A percentile compares a stretch with the other conserved stretches of the same genome.
Conservation (phyloP, 2,888 invertebrate species). For the Embidobia sp. region DNA sequence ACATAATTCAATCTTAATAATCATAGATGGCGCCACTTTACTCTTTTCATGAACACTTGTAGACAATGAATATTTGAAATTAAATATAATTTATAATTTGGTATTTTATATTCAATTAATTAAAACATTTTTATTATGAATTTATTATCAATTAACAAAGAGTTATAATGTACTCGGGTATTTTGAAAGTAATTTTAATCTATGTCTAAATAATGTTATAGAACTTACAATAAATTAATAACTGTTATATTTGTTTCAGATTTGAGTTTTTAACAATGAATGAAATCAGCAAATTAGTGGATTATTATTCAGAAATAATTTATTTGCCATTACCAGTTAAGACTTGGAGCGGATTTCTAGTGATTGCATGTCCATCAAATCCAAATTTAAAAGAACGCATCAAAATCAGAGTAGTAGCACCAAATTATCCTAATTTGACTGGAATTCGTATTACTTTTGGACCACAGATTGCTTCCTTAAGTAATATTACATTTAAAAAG, state of each 20-base stretch:
- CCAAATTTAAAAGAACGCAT: slow-evolving; percentile 66
- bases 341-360: slow-evolving; percentile 76
- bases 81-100: neutral
- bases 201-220: no score
- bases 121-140: no score
- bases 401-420: slow-evolving; percentile 72
- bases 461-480: slow-evolving; percentile 68
- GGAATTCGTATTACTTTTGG: slow-evolving; percentile 72
- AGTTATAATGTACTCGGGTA: no score
- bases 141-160: no score
- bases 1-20: no score
- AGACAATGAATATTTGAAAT: no score
- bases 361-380: slow-evolving; percentile 55
- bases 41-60: no score
- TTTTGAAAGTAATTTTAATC: no score
- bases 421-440: slow-evolving; percentile 74
- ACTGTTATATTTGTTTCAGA: slow-evolving; percentile 4
- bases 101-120: no score
- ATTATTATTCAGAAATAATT: slow-evolving; percentile 74
- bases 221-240: no score
- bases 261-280: no score
- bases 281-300: slow-evolving; percentile 70
- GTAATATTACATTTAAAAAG: slow-evolving; percentile 65
- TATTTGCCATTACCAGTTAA: slow-evolving; percentile 70
- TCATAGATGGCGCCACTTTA: no score